A percentile compares a stretch with the other conserved stretches of the same genome.
Evolutionary conservation across 2,888 invertebrate species (phyloP).

Genomic region (Trissonchulus latispiculum): DNA sequence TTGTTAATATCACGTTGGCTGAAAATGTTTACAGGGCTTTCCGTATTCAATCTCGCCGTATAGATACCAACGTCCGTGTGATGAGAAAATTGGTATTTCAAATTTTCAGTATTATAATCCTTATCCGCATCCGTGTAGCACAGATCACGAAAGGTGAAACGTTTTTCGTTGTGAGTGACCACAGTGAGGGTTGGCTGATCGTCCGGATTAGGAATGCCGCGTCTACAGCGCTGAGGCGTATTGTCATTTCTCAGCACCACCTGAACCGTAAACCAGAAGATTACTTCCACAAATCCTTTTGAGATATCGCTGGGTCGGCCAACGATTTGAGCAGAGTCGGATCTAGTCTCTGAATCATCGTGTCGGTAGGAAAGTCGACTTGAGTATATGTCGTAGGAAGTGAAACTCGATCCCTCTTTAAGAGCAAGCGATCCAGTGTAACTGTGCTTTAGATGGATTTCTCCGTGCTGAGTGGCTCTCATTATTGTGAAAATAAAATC

Average conservation of each 20-base stretch:
- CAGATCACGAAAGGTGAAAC: slow-evolving; percentile 54
- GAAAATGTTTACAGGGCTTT: slow-evolving; percentile 8
- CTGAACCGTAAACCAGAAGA: slow-evolving; percentile 52
- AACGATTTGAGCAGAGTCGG: slow-evolving; percentile 26
- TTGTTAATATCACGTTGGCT: slow-evolving; percentile 20
- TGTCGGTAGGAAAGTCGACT: slow-evolving; percentile 43
- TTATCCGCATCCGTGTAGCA: slow-evolving; percentile 71
- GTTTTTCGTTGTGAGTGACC: slow-evolving; percentile 8
- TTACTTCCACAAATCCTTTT: slow-evolving; percentile 29
- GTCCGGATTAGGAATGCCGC: not conserved
- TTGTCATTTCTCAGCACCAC: slow-evolving; percentile 81
- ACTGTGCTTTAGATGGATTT: slow-evolving; percentile 24
- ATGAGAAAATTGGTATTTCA: not conserved
- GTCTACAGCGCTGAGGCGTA: slow-evolving; percentile 57
- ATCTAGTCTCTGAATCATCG: slow-evolving; percentile 35
- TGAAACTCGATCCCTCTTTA: slow-evolving; percentile 32
- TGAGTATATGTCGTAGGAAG: slow-evolving; percentile 40
- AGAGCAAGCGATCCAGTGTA: slow-evolving; percentile 29
- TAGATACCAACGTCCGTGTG: not conserved
- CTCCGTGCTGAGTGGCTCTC: slow-evolving; percentile 17
- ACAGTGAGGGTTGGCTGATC: slow-evolving; percentile 37
- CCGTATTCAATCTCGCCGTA: not conserved
- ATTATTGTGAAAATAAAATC: slow-evolving; percentile 18
- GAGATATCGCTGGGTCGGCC: slow-evolving; percentile 20
- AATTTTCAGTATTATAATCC: slow-evolving; percentile 59